A percentile compares a stretch with the other conserved stretches of the same genome.
These are phyloP conservation scores for Scarus forsteni DNA, from an alignment of 2,797 vertebrate genomes.

Conservation along the genomic window DNA sequence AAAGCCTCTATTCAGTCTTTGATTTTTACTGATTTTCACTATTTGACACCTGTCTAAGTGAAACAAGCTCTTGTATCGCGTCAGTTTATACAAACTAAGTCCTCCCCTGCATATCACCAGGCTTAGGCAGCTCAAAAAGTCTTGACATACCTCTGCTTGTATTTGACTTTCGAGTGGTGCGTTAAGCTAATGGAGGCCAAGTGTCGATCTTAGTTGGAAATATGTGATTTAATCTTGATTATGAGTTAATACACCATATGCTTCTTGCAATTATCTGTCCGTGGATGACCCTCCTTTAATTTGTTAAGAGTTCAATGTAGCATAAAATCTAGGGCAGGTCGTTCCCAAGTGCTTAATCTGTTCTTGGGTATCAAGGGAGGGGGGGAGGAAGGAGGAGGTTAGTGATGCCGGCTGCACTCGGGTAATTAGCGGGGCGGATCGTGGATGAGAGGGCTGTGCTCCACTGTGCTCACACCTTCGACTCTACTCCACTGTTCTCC, in stretches of 20 bases:
- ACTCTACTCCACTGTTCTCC: slow-evolving; percentile 33
- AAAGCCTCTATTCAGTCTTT: too few relatives aligned
- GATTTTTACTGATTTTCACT: too few relatives aligned
- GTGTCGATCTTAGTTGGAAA: slow-evolving; percentile 60
- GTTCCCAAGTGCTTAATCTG: slow-evolving; percentile 83
- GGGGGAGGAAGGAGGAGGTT: neutral
- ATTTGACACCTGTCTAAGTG: too few relatives aligned
- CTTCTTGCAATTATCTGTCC: slow-evolving; percentile 84
- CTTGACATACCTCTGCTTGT: slow-evolving; percentile 10
- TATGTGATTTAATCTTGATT: slow-evolving; percentile 85
- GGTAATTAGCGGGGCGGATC: slow-evolving; percentile 80
- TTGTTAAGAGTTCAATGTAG: slow-evolving; percentile 86
- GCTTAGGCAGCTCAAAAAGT: neutral
- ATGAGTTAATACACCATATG: slow-evolving; percentile 84
- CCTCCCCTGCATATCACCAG: too few relatives aligned
- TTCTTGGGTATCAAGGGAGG: slow-evolving; percentile 46
- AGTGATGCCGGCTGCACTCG: slow-evolving; percentile 38
- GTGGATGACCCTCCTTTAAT: slow-evolving; percentile 83
- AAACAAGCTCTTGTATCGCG: too few relatives aligned
- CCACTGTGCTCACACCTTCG: slow-evolving; percentile 68
- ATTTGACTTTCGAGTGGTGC: slow-evolving; percentile 14
- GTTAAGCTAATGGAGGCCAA: slow-evolving; percentile 35
- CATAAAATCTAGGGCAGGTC: slow-evolving; percentile 86
- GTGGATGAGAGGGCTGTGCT: slow-evolving; percentile 67
- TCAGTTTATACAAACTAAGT: too few relatives aligned